Percentiles rank a stretch among this genome's conserved stretches.
Evolutionary conservation across 2,888 invertebrate genomes (phyloP).

Genomic region (Cecidostiba fungosa): DNA sequence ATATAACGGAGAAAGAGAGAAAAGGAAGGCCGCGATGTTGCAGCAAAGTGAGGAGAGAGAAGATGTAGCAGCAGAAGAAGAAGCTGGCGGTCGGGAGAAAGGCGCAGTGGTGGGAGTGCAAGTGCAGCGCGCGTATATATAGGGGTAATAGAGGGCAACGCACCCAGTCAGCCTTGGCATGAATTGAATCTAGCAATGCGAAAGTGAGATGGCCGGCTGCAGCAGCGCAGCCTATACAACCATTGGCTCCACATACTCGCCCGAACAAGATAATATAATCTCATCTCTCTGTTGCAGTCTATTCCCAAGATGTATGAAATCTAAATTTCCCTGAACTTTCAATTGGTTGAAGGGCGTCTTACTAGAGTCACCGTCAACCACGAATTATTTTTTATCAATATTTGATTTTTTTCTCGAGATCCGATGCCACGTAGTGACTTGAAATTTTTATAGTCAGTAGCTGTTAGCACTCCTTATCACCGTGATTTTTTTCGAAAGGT

Average conservation of each 20-base stretch:
- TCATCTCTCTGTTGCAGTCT: constrained; percentile 5
- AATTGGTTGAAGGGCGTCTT: too few species aligned
- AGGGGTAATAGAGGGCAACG: constrained; percentile 80
- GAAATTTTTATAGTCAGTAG: too few species aligned
- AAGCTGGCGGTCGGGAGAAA: constrained; percentile 17
- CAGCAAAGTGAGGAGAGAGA: constrained; percentile 66
- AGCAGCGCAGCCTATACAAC: constrained; percentile 55
- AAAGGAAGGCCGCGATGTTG: neutral
- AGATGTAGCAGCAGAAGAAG: constrained; percentile 57
- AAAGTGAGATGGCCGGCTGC: constrained; percentile 72
- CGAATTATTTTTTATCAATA: too few species aligned
- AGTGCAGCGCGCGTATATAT: constrained; percentile 69
- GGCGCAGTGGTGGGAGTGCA: constrained; percentile 38
- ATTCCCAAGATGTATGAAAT: too few species aligned
- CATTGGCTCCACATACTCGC: constrained; percentile 42
- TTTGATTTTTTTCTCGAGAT: too few species aligned
- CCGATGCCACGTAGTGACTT: too few species aligned
- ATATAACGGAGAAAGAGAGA: constrained; percentile 56
- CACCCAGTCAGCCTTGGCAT: constrained; percentile 80
- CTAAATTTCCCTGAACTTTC: too few species aligned
- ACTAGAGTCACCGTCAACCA: too few species aligned
- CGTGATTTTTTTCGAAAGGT: too few species aligned
- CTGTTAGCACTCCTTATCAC: too few species aligned
- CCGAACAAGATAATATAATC: constrained; percentile 50
- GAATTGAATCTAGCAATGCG: constrained; percentile 80